Base-by-base conservation (phyloP, 2,797 vertebrate genomes). In the Holocentrus rufus region DNA sequence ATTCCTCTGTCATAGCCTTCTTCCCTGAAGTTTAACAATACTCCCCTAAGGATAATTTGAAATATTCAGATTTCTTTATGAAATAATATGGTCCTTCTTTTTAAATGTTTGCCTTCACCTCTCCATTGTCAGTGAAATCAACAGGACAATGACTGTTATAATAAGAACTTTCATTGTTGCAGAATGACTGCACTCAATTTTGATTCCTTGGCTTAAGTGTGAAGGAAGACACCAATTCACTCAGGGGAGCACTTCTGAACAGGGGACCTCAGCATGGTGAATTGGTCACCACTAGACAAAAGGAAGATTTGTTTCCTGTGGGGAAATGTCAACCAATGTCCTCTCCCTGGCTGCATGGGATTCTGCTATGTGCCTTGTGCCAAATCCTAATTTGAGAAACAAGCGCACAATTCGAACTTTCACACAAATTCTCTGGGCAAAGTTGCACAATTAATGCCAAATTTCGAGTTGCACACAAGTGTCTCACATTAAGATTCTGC, bases 291-390 rank as follows among this genome's bases (percentile, higher is more conserved):
- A 83, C 86, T 74, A 92, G 81, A 94, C 90, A 92, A 88, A 90
- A 89, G 84, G 76, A 87, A 83, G 57, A 90, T 94, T 95, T 94
- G 94, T 95, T 95, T 95, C 94, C 94, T 95, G 94, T 94, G 94
- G 85, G 85, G 90, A 91, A 85, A 77, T 62, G 53, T 66, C 63
- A 70, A 50, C 72, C 68, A 85, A 77, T 83, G 77, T 80, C 76
- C 57, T 27, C 50, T 81, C 77, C 77, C 61, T 74, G 27, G 59
- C 70, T 64, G 34, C 65, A 7, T 44, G 61, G 70, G 65, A 72
- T 76, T 70, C 76, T 63, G 61, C 60, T 83, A 58, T 23, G 52
- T 44, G 34, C 30, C 56, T 58, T 39, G 13, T 13, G 64, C 67
- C 76, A 79, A 82, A 87, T 88, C 56, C 52, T 31, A 27, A 83